phyloP scores from a whole-genome alignment of 2,797 vertebrate genomes.

The Anisognathus igniventris region DNA sequence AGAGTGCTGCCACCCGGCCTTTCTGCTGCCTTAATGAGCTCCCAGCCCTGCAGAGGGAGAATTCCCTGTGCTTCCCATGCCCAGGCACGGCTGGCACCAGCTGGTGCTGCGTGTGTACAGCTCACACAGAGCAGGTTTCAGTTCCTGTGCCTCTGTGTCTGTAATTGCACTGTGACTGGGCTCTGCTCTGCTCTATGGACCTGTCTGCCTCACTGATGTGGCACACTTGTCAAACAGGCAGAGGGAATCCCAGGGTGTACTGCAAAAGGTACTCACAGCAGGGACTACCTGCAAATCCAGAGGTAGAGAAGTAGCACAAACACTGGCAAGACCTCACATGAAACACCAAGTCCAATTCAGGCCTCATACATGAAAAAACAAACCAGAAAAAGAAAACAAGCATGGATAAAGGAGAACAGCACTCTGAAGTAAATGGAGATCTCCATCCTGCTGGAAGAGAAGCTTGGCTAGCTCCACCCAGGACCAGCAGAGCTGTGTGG shows the following conservation, averaged over 20 bases:
- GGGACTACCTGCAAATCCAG: neutral
- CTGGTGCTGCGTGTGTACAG: neutral
- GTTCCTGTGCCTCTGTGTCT: neutral
- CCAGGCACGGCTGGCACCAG: neutral
- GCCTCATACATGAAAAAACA: neutral
- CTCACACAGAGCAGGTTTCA: neutral
- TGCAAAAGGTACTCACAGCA: neutral
- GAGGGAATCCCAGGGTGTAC: neutral
- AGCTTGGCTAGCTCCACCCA: neutral
- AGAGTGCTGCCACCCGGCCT: neutral
- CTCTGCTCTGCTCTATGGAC: neutral
- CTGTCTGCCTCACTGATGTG: fast-evolving
- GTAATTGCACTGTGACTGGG: neutral
- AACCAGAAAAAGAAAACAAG: neutral
- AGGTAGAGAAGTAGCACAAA: neutral
- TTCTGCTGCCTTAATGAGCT: neutral
- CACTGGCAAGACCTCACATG: neutral
- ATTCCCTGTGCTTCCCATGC: neutral
- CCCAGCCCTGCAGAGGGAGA: neutral
- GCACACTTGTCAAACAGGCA: neutral
- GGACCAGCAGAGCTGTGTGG: neutral
- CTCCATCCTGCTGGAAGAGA: neutral
- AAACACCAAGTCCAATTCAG: neutral
- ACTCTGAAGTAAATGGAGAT: neutral
- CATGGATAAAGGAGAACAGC: neutral